Conservation (phyloP, 2,888 invertebrate species). For the Eurois occulta region DNA sequence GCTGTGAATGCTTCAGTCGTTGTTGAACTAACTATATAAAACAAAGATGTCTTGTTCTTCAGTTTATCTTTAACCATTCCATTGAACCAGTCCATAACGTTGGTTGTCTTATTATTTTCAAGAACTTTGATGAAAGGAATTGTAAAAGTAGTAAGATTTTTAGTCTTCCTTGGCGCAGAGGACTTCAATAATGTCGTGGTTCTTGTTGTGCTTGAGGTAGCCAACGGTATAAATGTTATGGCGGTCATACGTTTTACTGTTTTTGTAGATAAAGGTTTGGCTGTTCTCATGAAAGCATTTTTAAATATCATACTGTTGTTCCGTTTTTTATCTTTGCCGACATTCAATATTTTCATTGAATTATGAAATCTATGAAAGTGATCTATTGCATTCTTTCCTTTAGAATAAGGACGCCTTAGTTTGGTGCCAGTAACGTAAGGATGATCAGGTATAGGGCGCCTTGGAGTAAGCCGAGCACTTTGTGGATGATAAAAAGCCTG, state of each 20-base stretch:
- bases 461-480: background rate
- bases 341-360: background rate
- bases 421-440: background rate
- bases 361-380: slow-evolving; percentile 5
- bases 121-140: slow-evolving; percentile 8
- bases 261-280: background rate
- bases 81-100: slow-evolving; percentile 79
- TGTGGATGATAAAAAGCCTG: background rate
- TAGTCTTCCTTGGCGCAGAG: background rate
- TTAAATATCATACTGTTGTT: background rate
- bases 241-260: slow-evolving; percentile 11
- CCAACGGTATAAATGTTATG: slow-evolving; percentile 38
- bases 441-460: background rate
- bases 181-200: background rate
- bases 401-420: background rate
- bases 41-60: slow-evolving; percentile 59
- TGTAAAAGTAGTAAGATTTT: background rate
- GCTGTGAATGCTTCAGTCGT: slow-evolving; percentile 54
- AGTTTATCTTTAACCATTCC: slow-evolving; percentile 67
- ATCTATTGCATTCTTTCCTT: background rate
- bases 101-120: slow-evolving; percentile 60
- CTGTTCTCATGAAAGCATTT: slow-evolving; percentile 9
- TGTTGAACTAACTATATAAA: slow-evolving; percentile 64
- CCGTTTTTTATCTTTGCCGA: background rate
- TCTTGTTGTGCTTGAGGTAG: slow-evolving; percentile 22